phyloP scores from a whole-genome alignment of 2,113 vertebrate genomes.

The Thunnus maccoyii region DNA sequence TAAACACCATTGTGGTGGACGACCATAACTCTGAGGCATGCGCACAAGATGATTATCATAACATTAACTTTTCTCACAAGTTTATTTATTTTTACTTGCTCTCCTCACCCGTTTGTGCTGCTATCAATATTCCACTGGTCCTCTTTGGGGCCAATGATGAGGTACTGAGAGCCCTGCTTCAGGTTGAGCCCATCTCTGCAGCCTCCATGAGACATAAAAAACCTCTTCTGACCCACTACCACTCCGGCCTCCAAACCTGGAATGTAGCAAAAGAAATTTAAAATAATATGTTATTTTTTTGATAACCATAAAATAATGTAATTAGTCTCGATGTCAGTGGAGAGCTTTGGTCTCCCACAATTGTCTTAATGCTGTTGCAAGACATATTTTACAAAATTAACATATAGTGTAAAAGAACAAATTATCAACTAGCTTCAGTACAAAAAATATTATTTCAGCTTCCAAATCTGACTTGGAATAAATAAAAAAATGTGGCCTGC shows the following conservation, averaged over 20 bases:
- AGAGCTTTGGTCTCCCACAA: not conserved
- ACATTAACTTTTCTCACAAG: not conserved
- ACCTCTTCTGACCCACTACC: slow-evolving; percentile 56
- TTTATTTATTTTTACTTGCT: not conserved
- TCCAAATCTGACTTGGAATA: too few relatives aligned
- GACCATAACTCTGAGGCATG: too few relatives aligned
- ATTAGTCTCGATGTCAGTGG: not conserved
- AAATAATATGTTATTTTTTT: too few relatives aligned
- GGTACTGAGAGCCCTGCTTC: slow-evolving; percentile 74
- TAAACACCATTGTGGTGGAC: too few relatives aligned
- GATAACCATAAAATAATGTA: too few relatives aligned
- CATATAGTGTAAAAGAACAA: too few relatives aligned
- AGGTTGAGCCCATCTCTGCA: slow-evolving; percentile 79
- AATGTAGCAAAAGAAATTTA: too few relatives aligned
- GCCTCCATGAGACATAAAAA: slow-evolving; percentile 82
- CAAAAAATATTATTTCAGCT: too few relatives aligned
- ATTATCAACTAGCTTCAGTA: too few relatives aligned
- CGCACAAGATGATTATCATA: too few relatives aligned
- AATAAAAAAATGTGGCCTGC: too few relatives aligned
- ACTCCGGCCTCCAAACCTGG: slow-evolving; percentile 77
- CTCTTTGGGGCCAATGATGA: slow-evolving; percentile 79
- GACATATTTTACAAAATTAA: too few relatives aligned
- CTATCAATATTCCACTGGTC: slow-evolving; percentile 78
- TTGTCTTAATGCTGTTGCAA: not conserved
- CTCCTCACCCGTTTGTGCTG: slow-evolving; percentile 62